These are phyloP conservation scores for Micromussa lordhowensis DNA, from an alignment of 92 coral and sea anemone species.

Conservation along the genomic window DNA sequence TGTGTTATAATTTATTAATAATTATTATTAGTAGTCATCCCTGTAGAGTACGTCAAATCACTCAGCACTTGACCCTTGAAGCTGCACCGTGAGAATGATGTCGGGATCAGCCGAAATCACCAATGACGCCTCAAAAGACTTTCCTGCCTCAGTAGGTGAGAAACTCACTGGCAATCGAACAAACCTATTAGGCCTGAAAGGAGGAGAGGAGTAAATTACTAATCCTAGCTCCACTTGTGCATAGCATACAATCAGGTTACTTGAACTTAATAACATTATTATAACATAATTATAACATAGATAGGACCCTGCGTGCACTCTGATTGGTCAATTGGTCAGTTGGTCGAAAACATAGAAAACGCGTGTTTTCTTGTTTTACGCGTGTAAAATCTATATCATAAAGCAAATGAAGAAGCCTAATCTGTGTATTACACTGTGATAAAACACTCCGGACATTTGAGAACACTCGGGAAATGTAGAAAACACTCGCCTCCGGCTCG, in stretches of 20 bases:
- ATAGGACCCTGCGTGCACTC: too few relatives aligned
- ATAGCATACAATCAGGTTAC: background rate
- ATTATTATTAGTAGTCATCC: too few relatives aligned
- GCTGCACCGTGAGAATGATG: conserved; percentile 24
- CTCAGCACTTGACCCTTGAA: conserved; percentile 37
- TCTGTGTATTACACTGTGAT: too few relatives aligned
- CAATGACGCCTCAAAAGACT: conserved; percentile 71
- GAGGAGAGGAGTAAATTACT: background rate
- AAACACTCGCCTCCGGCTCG: too few relatives aligned
- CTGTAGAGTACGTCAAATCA: background rate
- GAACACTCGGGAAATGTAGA: too few relatives aligned
- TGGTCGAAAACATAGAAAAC: too few relatives aligned
- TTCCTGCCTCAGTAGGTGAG: conserved; percentile 75
- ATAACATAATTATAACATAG: too few relatives aligned
- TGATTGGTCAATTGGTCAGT: too few relatives aligned
- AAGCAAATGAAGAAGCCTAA: too few relatives aligned
- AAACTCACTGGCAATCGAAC: conserved; percentile 88
- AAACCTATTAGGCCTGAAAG: conserved; percentile 76
- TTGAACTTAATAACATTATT: background rate
- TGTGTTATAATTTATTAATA: background rate
- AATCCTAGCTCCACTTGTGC: background rate
- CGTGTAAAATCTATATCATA: too few relatives aligned
- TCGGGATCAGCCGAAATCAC: conserved; percentile 64
- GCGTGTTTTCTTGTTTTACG: too few relatives aligned
- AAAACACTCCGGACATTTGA: too few relatives aligned